Evolutionary conservation across 2,888 invertebrate species (phyloP).

Genomic region (Harmothoe impar): DNA sequence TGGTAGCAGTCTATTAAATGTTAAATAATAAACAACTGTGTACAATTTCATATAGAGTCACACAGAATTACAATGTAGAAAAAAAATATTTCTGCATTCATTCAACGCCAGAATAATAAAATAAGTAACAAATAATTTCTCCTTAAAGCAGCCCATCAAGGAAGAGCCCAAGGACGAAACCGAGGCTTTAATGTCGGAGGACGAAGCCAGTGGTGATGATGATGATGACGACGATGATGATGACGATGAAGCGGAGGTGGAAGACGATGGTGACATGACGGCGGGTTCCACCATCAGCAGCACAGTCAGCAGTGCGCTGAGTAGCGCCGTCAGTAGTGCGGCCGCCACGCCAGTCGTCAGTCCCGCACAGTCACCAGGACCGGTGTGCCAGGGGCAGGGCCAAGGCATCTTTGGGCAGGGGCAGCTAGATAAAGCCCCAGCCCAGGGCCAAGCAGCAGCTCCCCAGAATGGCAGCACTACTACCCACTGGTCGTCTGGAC

Average conservation of each 20-base stretch:
- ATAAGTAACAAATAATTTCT: background rate
- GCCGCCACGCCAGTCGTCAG: conserved; percentile 51
- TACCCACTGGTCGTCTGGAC: conserved; percentile 32
- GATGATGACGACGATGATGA: conserved; percentile 9
- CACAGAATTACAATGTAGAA: too few relatives aligned
- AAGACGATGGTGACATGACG: conserved; percentile 44
- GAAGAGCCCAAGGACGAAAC: conserved; percentile 40
- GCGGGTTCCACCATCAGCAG: conserved; percentile 41
- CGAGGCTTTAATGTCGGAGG: background rate
- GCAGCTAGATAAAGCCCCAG: background rate
- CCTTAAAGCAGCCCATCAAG: background rate
- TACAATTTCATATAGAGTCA: too few relatives aligned
- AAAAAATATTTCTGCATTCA: too few relatives aligned
- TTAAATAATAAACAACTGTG: too few relatives aligned
- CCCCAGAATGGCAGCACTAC: conserved; percentile 5
- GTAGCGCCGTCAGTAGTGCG: conserved; percentile 42
- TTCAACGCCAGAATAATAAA: too few relatives aligned
- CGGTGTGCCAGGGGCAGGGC: background rate
- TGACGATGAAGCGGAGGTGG: background rate
- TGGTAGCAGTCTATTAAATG: too few relatives aligned
- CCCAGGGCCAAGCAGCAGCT: background rate
- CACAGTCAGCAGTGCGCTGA: conserved; percentile 25
- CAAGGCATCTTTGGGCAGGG: conserved; percentile 35
- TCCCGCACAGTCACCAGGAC: conserved; percentile 45
- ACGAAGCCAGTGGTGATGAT: background rate